phyloP scores from a whole-genome alignment of 2,888 invertebrate species.

The Gari tellinella region DNA sequence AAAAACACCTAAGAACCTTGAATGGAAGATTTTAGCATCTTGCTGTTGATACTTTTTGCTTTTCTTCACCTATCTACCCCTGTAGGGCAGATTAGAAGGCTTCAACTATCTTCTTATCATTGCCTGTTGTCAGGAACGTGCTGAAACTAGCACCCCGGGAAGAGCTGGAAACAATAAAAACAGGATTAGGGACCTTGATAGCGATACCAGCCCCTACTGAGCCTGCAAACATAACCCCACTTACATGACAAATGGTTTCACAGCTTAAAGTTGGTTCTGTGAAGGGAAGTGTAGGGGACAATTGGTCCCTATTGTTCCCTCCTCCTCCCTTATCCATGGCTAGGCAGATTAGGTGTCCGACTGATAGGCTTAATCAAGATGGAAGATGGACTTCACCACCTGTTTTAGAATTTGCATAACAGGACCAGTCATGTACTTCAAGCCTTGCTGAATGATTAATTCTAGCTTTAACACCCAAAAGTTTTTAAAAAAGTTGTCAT shows the following conservation, averaged over 20 bases:
- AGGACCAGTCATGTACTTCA: too few species aligned
- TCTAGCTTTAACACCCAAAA: too few species aligned
- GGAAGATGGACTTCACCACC: conserved; percentile 12
- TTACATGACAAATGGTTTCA: conserved; percentile 16
- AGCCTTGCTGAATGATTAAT: too few species aligned
- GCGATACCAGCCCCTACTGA: too few species aligned
- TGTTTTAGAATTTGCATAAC: conserved; percentile 25
- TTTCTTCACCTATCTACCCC: too few species aligned
- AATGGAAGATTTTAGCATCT: too few species aligned
- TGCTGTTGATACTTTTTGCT: too few species aligned
- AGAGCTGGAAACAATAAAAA: conserved; percentile 12
- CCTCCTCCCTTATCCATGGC: conserved; percentile 1
- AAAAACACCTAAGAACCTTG: too few species aligned
- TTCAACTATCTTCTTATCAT: not conserved
- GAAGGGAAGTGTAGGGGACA: not conserved
- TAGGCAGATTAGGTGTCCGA: not conserved
- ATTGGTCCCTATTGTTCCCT: conserved; percentile 2
- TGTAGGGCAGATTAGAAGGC: too few species aligned
- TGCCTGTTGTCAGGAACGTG: not conserved
- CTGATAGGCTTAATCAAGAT: conserved; percentile 2
- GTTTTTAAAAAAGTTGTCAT: too few species aligned
- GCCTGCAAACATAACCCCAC: not conserved
- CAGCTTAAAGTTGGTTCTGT: conserved; percentile 13
- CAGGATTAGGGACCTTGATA: not conserved
- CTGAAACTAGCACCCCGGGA: not conserved